Evolutionary conservation across 2,888 invertebrate species (phyloP).

Genomic region (Patella depressa): DNA sequence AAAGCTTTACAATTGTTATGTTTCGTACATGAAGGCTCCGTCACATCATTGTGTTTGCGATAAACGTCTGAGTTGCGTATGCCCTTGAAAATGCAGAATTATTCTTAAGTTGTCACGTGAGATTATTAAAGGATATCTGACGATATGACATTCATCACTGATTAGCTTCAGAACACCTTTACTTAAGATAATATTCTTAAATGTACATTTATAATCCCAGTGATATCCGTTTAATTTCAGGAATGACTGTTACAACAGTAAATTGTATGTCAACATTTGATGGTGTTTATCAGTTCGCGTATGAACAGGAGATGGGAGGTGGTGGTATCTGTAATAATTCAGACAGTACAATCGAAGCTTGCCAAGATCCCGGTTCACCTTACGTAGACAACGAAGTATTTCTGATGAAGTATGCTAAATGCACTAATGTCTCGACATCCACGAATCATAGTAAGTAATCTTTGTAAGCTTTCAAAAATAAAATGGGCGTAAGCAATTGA

Average conservation of each 20-base stretch:
- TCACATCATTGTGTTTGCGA: neutral
- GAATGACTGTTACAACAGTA: slow-evolving; percentile 50
- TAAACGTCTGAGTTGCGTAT: neutral
- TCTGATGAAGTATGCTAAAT: slow-evolving; percentile 92
- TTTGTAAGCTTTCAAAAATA: no score
- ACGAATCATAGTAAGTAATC: slow-evolving; percentile 52
- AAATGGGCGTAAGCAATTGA: no score
- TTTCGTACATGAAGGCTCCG: no score
- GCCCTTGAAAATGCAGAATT: neutral
- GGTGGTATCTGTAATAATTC: slow-evolving; percentile 80
- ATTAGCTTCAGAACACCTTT: no score
- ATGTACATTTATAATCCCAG: no score
- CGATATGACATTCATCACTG: no score
- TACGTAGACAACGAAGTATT: slow-evolving; percentile 98
- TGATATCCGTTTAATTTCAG: slow-evolving; percentile 39
- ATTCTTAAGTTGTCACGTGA: no score
- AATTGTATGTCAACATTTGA: slow-evolving; percentile 71
- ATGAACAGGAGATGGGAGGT: slow-evolving; percentile 65
- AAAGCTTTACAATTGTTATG: no score
- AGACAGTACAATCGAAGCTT: slow-evolving; percentile 91
- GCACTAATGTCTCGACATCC: slow-evolving; percentile 72
- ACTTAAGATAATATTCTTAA: no score
- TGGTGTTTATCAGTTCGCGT: slow-evolving; percentile 69
- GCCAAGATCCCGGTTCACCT: slow-evolving; percentile 95
- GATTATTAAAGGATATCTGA: no score